Conservation (phyloP, 2,888 invertebrate genomes). For the Tanytarsus gracilentus region DNA sequence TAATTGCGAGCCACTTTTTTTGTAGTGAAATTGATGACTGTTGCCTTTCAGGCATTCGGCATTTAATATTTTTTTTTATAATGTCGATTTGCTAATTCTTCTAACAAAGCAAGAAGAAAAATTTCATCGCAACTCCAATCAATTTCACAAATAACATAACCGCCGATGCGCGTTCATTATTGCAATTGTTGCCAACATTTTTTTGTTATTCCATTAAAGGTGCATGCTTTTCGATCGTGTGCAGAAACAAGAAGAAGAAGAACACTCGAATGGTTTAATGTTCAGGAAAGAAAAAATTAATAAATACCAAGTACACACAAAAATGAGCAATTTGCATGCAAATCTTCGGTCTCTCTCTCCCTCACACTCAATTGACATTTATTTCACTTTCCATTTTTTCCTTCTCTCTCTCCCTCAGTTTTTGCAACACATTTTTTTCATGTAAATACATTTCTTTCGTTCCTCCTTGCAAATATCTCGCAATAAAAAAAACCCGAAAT, state of each 20-base stretch:
- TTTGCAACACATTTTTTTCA: neutral
- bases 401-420: neutral
- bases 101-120: slow-evolving; percentile 6
- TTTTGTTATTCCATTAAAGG: too few species aligned
- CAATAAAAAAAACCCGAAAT: too few species aligned
- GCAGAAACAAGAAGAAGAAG: too few species aligned
- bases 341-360: neutral
- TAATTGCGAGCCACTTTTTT: too few species aligned
- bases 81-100: slow-evolving; percentile 10
- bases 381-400: slow-evolving; percentile 11
- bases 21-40: slow-evolving; percentile 2
- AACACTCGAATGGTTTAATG: neutral
- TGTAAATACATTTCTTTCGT: neutral
- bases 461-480: too few species aligned
- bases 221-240: too few species aligned
- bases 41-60: slow-evolving; percentile 8
- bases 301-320: neutral
- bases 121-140: slow-evolving; percentile 5
- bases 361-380: slow-evolving; percentile 9
- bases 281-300: neutral
- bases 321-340: slow-evolving; percentile 12
- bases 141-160: neutral
- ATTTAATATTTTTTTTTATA: too few species aligned
- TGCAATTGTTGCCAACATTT: too few species aligned
- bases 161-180: too few species aligned